Evolutionary conservation across 2,797 vertebrate genomes (phyloP).

Genomic region (Gallirallus australis): DNA sequence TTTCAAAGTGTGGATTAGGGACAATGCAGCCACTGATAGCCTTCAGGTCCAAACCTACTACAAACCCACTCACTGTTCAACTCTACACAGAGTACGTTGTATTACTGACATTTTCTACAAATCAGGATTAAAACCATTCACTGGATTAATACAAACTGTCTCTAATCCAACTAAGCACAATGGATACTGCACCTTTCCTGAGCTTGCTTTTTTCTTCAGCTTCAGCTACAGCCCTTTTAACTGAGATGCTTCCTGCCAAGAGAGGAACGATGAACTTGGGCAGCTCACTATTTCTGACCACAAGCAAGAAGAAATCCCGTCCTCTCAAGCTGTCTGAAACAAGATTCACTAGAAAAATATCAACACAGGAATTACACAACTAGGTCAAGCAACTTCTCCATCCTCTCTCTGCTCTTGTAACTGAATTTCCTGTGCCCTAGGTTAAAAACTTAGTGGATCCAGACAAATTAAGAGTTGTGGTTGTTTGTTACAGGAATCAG

Average conservation of each 20-base stretch:
- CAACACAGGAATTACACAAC: neutral
- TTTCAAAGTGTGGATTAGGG: neutral
- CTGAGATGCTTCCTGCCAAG: neutral
- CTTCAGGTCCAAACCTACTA: neutral
- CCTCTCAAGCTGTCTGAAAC: neutral
- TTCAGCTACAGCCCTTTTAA: slow-evolving; percentile 7
- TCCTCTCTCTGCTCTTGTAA: fast-evolving
- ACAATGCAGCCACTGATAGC: neutral
- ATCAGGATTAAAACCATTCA: slow-evolving; percentile 14
- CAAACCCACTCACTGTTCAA: neutral
- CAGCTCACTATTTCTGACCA: neutral
- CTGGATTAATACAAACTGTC: neutral
- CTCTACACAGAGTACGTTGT: neutral
- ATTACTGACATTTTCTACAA: neutral
- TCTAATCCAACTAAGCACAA: slow-evolving; percentile 16
- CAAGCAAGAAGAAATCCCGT: neutral
- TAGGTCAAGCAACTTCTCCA: neutral
- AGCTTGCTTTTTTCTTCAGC: neutral
- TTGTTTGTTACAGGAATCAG: neutral
- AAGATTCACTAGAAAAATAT: neutral
- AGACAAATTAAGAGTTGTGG: neutral
- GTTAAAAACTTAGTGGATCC: neutral
- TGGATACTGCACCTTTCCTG: neutral
- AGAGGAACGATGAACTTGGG: neutral
- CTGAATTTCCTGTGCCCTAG: neutral